Evolutionary conservation across 2,888 invertebrate genomes (phyloP).

Genomic region (Microctonus hyperodae): DNA sequence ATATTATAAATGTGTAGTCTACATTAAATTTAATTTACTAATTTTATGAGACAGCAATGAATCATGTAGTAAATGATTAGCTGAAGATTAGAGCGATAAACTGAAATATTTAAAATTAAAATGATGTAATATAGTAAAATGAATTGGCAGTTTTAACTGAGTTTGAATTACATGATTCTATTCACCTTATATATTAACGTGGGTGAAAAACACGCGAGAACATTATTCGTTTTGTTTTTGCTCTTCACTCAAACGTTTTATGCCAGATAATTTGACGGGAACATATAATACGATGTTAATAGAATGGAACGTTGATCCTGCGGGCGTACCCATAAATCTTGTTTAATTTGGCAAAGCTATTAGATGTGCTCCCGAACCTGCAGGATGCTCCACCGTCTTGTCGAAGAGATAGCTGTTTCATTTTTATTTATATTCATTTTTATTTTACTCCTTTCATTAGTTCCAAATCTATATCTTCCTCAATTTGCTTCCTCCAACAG

Average conservation of each 20-base stretch:
- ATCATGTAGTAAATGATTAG: constrained; percentile 1
- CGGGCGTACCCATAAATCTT: constrained; percentile 58
- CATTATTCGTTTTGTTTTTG: constrained; percentile 11
- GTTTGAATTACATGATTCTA: constrained; percentile 1
- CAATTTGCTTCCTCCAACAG: not conserved
- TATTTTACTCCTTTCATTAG: constrained; percentile 8
- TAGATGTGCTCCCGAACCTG: constrained; percentile 48
- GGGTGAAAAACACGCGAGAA: constrained; percentile 24
- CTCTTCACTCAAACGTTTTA: constrained; percentile 29
- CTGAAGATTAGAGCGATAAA: not conserved
- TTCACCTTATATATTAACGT: constrained; percentile 8
- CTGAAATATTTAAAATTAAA: constrained; percentile 32
- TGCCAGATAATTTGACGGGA: constrained; percentile 35
- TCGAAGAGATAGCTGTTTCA: too few species aligned
- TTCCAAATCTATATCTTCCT: not conserved
- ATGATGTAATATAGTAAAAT: constrained; percentile 20
- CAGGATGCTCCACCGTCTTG: constrained; percentile 32
- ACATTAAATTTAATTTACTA: not conserved
- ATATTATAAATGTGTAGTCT: too few species aligned
- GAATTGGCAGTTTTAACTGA: constrained; percentile 5
- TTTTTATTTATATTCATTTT: constrained; percentile 23
- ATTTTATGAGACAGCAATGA: not conserved
- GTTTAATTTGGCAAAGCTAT: constrained; percentile 60
- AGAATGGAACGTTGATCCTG: constrained; percentile 56
- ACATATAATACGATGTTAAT: constrained; percentile 57